A percentile compares a stretch with the other conserved stretches of the same genome.
Evolutionary conservation across 2,113 vertebrate species (phyloP).

Genomic region (Rhinichthys klamathensis): DNA sequence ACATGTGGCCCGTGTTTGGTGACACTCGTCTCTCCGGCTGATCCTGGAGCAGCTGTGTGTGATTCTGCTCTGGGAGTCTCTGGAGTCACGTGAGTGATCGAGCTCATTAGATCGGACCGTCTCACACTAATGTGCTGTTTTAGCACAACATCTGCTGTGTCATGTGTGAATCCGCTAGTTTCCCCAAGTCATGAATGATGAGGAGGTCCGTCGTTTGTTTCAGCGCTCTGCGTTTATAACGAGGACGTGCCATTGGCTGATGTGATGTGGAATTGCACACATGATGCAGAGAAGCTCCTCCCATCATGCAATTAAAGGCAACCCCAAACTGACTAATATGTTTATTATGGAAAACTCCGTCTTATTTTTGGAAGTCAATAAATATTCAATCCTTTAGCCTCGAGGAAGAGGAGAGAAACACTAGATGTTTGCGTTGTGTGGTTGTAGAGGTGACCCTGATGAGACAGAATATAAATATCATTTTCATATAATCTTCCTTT

Average conservation of each 20-base stretch:
- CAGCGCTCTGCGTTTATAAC: background rate
- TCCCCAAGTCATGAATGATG: background rate
- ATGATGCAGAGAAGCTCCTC: background rate
- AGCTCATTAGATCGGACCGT: background rate
- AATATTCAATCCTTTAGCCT: background rate
- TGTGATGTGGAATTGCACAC: too few species aligned
- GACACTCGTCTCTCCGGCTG: background rate
- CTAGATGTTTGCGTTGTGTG: background rate
- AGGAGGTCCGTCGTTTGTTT: background rate
- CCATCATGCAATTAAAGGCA: background rate
- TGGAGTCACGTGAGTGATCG: background rate
- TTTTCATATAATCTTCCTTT: background rate
- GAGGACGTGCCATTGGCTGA: too few species aligned
- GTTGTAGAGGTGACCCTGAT: slow-evolving; percentile 15
- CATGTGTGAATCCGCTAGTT: background rate
- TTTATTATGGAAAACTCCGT: background rate
- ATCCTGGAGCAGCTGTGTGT: slow-evolving; percentile 26
- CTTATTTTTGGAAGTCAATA: slow-evolving; percentile 22
- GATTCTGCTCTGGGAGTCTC: background rate
- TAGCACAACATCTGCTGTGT: slow-evolving; percentile 12
- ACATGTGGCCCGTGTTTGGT: background rate
- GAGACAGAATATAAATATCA: background rate
- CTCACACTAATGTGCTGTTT: slow-evolving; percentile 26
- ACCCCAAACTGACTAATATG: background rate
- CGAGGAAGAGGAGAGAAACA: slow-evolving; percentile 3